These are phyloP conservation scores for Ivindomyrus marchei DNA, from an alignment of 2,113 vertebrate species.

Conservation along the genomic window DNA sequence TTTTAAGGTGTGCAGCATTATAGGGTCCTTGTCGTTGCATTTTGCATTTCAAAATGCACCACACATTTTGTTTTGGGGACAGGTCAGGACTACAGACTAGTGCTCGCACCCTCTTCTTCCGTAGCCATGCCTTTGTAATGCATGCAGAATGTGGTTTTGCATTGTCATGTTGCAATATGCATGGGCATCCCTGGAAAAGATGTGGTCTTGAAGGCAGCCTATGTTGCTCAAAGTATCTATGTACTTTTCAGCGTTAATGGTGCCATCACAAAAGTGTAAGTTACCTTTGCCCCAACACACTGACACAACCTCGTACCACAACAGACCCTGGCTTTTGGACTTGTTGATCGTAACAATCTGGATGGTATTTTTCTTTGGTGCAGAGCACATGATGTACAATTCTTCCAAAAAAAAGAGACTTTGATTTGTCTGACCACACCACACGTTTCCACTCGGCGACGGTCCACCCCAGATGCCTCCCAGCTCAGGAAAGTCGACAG, in stretches of 20 bases:
- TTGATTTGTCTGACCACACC: background rate
- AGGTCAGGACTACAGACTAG: background rate
- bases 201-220: background rate
- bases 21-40: background rate
- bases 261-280: background rate
- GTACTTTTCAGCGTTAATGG: background rate
- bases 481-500: background rate
- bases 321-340: background rate
- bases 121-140: background rate
- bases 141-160: background rate
- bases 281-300: background rate
- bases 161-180: background rate
- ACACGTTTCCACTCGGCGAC: background rate
- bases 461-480: background rate
- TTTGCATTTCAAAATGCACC: background rate
- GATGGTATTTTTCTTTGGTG: background rate
- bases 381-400: background rate
- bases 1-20: background rate
- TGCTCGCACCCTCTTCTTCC: background rate
- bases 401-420: background rate
- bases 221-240: background rate
- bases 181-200: background rate
- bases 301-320: no score
- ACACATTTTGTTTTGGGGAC: background rate
- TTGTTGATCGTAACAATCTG: background rate